Evolutionary conservation across 2,888 invertebrate genomes (phyloP), one percentile per base, ranked within the genome.

Genomic region (Strigamia transsilvanica): DNA sequence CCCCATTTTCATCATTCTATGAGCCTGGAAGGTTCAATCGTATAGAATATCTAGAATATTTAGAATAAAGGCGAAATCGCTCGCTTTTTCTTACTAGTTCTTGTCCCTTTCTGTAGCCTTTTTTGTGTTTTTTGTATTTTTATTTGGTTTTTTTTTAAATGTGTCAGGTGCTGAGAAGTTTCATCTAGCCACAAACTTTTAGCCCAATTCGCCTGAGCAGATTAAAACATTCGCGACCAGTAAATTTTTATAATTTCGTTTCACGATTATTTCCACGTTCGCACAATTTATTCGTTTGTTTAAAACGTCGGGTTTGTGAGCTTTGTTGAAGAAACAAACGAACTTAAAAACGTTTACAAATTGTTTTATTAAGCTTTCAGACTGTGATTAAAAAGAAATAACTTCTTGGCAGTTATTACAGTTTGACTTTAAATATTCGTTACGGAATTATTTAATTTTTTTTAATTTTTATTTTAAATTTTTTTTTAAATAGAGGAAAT

Each of bases 1-100:
- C 18, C 51, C 27, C 77, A 77, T 77, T 51, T 51, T 51, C 51
- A 51, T 51, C 51, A 51, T 51, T 51, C 51, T 51, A 51, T 18
- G 6, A 51, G 15, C 51, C 51, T 51, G 51, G 6, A 51, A 51
- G 3, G 3, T 51, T 51, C 10, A 51, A 51, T 51, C 0, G 7
- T 51, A 12, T 12, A 51, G n/a, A 51, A 51, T 51, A 6, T 51
- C 15, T n/a, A 51, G 51, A 51, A 51, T 51, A 6, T 51, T 4
- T 10, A 6, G 15, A 18, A 51, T 51, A 2, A 18, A 1, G 51
- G 38, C 38, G 38, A 38, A 38, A 18, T 51, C 51, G 6, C 0
- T 51, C 10, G 51, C 6, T 10, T 13, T 51, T 51, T 51, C 18
- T 51, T 51, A 18, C 18, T 51, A 18, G 3, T 51, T 18, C 13